Evolutionary conservation across 1,140 invertebrate species (phyloP).

Genomic region (Heliconius nattereri): DNA sequence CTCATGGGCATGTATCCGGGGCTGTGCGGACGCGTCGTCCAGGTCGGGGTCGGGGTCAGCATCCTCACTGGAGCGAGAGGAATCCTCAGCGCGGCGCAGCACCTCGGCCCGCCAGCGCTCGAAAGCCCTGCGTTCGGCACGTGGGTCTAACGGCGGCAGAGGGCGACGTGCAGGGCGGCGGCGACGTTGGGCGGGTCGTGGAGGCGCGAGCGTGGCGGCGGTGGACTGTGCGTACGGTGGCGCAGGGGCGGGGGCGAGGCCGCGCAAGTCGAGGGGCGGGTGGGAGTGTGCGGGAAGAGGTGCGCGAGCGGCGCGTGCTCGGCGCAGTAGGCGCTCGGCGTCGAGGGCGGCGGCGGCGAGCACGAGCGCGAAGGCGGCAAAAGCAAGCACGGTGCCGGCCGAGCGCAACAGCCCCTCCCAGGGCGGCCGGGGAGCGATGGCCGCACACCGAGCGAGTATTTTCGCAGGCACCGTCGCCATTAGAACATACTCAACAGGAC

Average conservation of each 20-base stretch:
- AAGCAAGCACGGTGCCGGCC: conserved; percentile 44
- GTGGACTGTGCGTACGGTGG: background rate
- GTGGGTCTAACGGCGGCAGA: conserved; percentile 45
- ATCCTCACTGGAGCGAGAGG: conserved; percentile 55
- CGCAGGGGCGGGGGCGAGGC: conserved; percentile 30
- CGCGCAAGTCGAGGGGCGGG: conserved; percentile 52
- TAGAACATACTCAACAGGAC: conserved; percentile 84
- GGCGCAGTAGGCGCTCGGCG: conserved; percentile 55
- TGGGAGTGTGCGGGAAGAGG: conserved; percentile 36
- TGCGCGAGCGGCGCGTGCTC: conserved; percentile 46
- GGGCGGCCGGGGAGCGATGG: conserved; percentile 86
- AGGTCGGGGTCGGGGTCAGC: conserved; percentile 39
- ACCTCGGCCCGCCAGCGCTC: conserved; percentile 59
- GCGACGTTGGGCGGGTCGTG: conserved; percentile 14
- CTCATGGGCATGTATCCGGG: conserved; percentile 42
- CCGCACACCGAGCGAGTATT: conserved; percentile 86
- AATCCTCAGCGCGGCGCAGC: conserved; percentile 49
- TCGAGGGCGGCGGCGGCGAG: conserved; percentile 53
- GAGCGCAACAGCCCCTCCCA: conserved; percentile 86
- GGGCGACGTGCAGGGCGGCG: conserved; percentile 40
- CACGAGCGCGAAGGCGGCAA: conserved; percentile 53
- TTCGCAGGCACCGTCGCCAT: conserved; percentile 90
- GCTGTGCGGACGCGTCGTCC: conserved; percentile 18
- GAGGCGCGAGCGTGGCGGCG: conserved; percentile 26
- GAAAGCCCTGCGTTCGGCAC: conserved; percentile 55